Percentiles rank a stretch among this genome's conserved stretches.
These are phyloP conservation scores for Chrysodeixis includens DNA, from an alignment of 2,888 invertebrate genomes.

Conservation along the genomic window DNA sequence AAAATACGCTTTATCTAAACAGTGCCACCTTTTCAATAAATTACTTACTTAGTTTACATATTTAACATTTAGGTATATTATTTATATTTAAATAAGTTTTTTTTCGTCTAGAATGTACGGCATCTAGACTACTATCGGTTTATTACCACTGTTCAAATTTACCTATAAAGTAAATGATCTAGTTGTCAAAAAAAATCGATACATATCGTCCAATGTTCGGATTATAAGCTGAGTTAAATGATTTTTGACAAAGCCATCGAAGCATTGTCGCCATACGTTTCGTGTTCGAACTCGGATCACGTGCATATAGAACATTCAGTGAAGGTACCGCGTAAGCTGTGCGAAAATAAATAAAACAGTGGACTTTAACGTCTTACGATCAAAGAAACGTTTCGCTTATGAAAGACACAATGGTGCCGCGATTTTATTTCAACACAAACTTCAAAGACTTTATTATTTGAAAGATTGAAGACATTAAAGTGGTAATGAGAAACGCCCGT, in stretches of 20 bases:
- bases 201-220: too few relatives aligned
- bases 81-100: too few relatives aligned
- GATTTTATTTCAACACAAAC: conserved; percentile 40
- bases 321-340: conserved; percentile 12
- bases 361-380: conserved; percentile 28
- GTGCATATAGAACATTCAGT: conserved; percentile 27
- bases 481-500: conserved; percentile 43
- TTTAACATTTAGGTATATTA: too few relatives aligned
- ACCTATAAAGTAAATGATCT: background rate
- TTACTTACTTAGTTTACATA: too few relatives aligned
- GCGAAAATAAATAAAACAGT: conserved; percentile 36
- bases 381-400: conserved; percentile 36
- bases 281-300: conserved; percentile 40
- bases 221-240: too few relatives aligned
- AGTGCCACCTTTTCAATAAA: too few relatives aligned
- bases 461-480: conserved; percentile 50
- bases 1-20: too few relatives aligned
- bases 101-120: too few relatives aligned
- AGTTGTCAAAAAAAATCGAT: too few relatives aligned
- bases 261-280: conserved; percentile 18
- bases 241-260: conserved; percentile 14
- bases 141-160: background rate
- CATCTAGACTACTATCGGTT: too few relatives aligned
- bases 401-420: conserved; percentile 26
- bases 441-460: conserved; percentile 43